phyloP scores from a whole-genome alignment of 2,797 vertebrate genomes.

The Anas capensis region DNA sequence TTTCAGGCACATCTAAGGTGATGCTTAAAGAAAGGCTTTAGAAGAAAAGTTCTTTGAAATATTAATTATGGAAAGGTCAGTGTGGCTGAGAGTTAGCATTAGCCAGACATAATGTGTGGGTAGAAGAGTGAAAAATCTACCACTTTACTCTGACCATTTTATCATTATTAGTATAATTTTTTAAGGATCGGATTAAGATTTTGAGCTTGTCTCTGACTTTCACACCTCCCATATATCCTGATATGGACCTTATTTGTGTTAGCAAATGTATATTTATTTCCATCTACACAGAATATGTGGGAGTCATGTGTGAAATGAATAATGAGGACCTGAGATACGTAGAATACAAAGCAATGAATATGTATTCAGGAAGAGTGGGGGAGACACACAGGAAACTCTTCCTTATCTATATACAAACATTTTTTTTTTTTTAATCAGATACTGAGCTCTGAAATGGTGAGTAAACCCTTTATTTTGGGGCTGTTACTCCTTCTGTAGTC shows the following conservation, averaged over 20 bases:
- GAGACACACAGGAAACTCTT: neutral
- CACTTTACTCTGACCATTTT: neutral
- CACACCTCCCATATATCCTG: neutral
- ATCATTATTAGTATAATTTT: neutral
- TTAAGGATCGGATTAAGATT: neutral
- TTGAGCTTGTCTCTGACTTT: neutral
- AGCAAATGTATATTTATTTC: constrained; percentile 21
- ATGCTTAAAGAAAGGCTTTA: neutral
- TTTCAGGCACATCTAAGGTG: neutral
- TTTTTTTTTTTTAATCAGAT: neutral
- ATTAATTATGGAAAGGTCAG: neutral
- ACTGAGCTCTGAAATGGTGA: constrained; percentile 7
- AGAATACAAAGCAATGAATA: constrained; percentile 4
- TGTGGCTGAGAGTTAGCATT: neutral
- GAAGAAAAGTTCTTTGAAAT: neutral
- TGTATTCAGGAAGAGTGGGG: neutral
- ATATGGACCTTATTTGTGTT: neutral
- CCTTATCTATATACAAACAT: neutral
- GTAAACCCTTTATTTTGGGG: constrained; percentile 47
- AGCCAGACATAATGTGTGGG: neutral
- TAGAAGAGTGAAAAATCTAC: neutral
- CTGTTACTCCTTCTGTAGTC: constrained; percentile 23
- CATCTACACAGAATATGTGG: constrained; percentile 18
- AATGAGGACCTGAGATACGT: constrained; percentile 11
- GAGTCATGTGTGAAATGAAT: constrained; percentile 36